phyloP scores from a whole-genome alignment of 2,888 invertebrate genomes.

The Chironomus riparius region DNA sequence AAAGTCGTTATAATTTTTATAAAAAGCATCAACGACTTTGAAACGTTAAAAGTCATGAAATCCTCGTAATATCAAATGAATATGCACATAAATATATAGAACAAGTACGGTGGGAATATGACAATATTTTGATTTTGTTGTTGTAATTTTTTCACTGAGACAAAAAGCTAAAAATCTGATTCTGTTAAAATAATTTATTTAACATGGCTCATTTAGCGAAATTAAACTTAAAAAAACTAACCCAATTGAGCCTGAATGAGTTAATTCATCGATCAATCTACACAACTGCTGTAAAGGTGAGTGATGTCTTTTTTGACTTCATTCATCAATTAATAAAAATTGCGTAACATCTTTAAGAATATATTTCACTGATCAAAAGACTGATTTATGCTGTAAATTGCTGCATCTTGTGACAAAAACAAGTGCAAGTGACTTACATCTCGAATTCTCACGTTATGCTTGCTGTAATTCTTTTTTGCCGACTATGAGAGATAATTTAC shows the following conservation, averaged over 20 bases:
- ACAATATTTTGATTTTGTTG: too few species aligned
- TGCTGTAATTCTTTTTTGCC: not conserved
- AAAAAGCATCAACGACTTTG: too few species aligned
- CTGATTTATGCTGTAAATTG: not conserved
- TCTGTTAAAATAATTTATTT: not conserved
- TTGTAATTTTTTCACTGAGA: not conserved
- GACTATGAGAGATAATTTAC: not conserved
- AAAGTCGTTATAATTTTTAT: too few species aligned
- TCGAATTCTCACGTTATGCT: not conserved
- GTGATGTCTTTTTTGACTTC: not conserved
- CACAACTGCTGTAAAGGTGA: constrained; percentile 8
- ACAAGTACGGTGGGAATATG: too few species aligned
- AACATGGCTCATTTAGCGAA: constrained; percentile 5
- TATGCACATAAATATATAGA: too few species aligned
- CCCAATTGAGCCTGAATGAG: constrained; percentile 10
- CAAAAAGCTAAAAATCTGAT: too few species aligned
- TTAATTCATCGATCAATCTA: not conserved
- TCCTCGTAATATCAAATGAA: too few species aligned
- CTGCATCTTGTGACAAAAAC: not conserved
- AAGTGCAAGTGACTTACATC: not conserved
- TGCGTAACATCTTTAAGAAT: not conserved
- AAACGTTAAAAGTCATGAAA: too few species aligned
- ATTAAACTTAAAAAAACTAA: constrained; percentile 5
- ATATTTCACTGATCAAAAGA: not conserved
- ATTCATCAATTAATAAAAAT: not conserved